A percentile compares a stretch with the other conserved stretches of the same genome.
Conservation (phyloP, 2,113 vertebrate genomes). For the Aspidoscelis tigris region DNA sequence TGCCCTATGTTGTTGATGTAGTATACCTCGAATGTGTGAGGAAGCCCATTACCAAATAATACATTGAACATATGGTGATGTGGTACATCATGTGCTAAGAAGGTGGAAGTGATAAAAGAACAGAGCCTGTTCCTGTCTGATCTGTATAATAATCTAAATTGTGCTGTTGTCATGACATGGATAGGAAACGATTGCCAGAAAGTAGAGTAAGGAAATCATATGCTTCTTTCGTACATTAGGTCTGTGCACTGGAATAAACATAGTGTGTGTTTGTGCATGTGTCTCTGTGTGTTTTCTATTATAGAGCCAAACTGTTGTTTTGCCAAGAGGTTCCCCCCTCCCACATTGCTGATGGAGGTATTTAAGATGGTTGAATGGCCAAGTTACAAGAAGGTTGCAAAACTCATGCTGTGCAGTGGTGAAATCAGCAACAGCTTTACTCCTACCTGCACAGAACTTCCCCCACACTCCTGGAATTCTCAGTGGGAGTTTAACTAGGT, state of each 20-base stretch:
- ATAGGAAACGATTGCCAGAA: not conserved
- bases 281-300: too few species aligned
- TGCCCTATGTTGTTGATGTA: too few species aligned
- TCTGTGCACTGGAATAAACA: constrained; percentile 25
- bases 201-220: not conserved
- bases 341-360: not conserved
- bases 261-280: constrained; percentile 15
- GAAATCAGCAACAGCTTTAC: constrained; percentile 32
- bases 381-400: not conserved
- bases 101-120: not conserved
- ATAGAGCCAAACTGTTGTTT: not conserved
- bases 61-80: not conserved
- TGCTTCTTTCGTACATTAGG: not conserved
- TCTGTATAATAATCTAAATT: not conserved
- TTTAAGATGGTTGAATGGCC: constrained; percentile 30
- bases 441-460: constrained; percentile 2
- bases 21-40: too few species aligned
- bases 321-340: constrained; percentile 13
- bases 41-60: too few species aligned
- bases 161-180: not conserved
- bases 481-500: constrained; percentile 40
- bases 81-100: not conserved
- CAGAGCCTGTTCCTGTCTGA: not conserved
- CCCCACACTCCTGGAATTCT: constrained; percentile 22
- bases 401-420: not conserved